These are phyloP conservation scores for Thalassoma bifasciatum DNA, from an alignment of 2,113 vertebrate genomes.

Conservation along the genomic window DNA sequence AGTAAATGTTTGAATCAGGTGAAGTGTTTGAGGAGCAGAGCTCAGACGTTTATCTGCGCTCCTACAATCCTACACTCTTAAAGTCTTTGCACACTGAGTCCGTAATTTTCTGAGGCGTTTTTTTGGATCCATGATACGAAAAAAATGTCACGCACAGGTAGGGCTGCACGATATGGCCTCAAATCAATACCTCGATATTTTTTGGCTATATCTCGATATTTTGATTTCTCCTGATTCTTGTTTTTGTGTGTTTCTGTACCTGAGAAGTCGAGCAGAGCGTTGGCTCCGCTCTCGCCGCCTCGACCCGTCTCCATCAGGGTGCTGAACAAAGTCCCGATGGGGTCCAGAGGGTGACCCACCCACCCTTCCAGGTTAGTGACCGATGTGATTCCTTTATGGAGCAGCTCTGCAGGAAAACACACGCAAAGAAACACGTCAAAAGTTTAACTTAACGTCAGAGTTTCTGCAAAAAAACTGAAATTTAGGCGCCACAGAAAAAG, in stretches of 20 bases:
- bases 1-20: constrained; percentile 7
- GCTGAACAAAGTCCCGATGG: constrained; percentile 93
- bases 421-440: background rate
- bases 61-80: no score
- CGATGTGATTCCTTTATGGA: constrained; percentile 91
- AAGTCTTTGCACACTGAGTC: no score
- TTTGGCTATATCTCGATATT: no score
- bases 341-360: constrained; percentile 97
- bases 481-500: no score
- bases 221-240: constrained; percentile 83
- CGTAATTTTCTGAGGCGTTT: no score
- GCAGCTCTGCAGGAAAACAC: constrained; percentile 82
- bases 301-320: constrained; percentile 92
- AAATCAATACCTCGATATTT: no score
- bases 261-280: constrained; percentile 83
- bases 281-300: constrained; percentile 84
- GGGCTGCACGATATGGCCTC: no score
- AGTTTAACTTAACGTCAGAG: no score
- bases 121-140: no score
- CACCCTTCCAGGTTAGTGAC: constrained; percentile 95
- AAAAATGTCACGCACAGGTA: no score
- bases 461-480: no score
- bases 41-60: no score
- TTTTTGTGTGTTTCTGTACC: constrained; percentile 83
- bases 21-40: background rate